A percentile compares a stretch with the other conserved stretches of the same genome.
Evolutionary conservation across 2,113 vertebrate genomes (phyloP).

Genomic region (Phyllostomus hastatus): DNA sequence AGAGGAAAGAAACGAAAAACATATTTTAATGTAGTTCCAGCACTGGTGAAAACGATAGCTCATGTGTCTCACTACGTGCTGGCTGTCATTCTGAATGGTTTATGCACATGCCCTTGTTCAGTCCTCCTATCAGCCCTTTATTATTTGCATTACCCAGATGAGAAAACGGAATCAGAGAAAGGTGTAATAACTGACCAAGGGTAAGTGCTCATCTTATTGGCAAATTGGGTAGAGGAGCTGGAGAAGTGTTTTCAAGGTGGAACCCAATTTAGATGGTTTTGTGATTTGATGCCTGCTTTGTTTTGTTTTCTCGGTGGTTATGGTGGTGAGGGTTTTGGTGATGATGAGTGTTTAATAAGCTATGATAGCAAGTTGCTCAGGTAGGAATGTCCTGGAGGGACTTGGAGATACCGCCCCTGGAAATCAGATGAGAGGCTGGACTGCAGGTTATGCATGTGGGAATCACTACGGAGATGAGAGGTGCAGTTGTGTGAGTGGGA

Average conservation of each 20-base stretch:
- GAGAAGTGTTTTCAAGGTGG: not conserved
- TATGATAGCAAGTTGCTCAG: not conserved
- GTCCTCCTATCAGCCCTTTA: not conserved
- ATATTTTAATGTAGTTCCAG: not conserved
- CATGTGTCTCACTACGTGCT: not conserved
- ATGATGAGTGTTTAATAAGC: not conserved
- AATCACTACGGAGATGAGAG: not conserved
- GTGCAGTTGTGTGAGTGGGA: not conserved
- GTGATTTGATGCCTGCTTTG: not conserved
- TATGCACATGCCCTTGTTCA: not conserved
- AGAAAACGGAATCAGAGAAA: not conserved
- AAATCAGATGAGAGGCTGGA: not conserved
- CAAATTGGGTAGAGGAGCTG: not conserved
- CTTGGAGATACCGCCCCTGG: not conserved
- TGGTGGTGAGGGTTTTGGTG: not conserved
- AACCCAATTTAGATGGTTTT: not conserved
- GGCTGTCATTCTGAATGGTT: not conserved
- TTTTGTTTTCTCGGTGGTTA: not conserved
- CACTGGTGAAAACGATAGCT: not conserved
- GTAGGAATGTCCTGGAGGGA: not conserved
- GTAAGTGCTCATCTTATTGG: not conserved
- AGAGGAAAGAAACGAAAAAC: not conserved
- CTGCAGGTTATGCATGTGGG: not conserved
- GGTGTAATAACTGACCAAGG: not conserved
- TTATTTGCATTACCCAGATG: not conserved